A percentile compares a stretch with the other conserved stretches of the same genome.
Evolutionary conservation across 2,797 vertebrate genomes (phyloP).

Genomic region (Sciaenops ocellatus): DNA sequence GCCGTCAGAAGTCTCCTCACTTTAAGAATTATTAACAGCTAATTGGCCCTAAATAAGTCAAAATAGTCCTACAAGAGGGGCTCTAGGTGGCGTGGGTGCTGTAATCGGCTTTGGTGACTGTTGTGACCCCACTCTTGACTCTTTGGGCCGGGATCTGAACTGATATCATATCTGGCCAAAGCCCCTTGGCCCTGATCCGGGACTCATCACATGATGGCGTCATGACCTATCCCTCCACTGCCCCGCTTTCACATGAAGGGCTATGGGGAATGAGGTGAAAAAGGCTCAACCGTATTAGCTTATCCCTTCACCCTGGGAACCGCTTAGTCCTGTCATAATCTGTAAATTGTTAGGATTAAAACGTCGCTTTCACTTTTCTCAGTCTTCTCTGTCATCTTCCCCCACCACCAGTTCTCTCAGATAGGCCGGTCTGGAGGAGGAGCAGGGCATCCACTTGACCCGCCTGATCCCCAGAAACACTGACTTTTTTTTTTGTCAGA

Average conservation of each 20-base stretch:
- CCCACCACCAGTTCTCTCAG: slow-evolving; percentile 7
- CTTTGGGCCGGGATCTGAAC: slow-evolving; percentile 75
- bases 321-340: slow-evolving; percentile 74
- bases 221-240: slow-evolving; percentile 69
- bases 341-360: slow-evolving; percentile 75
- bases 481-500: slow-evolving; percentile 1
- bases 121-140: slow-evolving; percentile 79
- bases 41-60: slow-evolving; percentile 83
- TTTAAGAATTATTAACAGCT: slow-evolving; percentile 84
- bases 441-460: slow-evolving; percentile 37
- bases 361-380: slow-evolving; percentile 63
- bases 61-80: slow-evolving; percentile 74
- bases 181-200: slow-evolving; percentile 61
- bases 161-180: slow-evolving; percentile 83
- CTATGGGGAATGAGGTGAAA: slow-evolving; percentile 77
- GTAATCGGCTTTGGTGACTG: slow-evolving; percentile 85
- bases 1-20: slow-evolving; percentile 76
- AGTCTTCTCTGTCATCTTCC: slow-evolving; percentile 54
- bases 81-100: slow-evolving; percentile 65
- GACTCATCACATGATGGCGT: slow-evolving; percentile 82
- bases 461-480: slow-evolving; percentile 24
- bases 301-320: slow-evolving; percentile 85
- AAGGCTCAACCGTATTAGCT: slow-evolving; percentile 77
- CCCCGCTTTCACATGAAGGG: slow-evolving; percentile 73
- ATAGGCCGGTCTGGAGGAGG: slow-evolving; percentile 14